Conservation (phyloP, 1,140 invertebrate species). For the Trigoniulus corallinus region DNA sequence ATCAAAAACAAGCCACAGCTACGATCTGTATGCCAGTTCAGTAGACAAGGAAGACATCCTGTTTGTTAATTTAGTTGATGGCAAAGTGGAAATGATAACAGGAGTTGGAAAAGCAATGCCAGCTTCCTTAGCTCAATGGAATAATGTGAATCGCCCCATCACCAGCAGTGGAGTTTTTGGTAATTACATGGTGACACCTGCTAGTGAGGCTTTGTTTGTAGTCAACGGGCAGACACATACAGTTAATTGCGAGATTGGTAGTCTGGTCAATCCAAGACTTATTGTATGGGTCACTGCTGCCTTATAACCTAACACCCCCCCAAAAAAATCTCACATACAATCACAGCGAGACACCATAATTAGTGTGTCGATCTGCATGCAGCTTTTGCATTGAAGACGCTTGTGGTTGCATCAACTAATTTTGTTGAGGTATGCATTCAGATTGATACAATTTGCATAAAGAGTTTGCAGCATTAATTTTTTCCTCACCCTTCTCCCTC, state of each 20-base stretch:
- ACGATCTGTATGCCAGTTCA: conserved; percentile 55
- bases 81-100: conserved; percentile 65
- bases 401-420: no score
- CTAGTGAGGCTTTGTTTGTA: conserved; percentile 51
- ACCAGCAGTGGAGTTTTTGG: conserved; percentile 52
- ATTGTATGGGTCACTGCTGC: conserved; percentile 42
- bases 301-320: conserved; percentile 10
- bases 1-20: conserved; percentile 51
- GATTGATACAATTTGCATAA: no score
- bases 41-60: conserved; percentile 56
- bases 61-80: conserved; percentile 52
- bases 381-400: no score
- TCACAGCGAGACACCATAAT: no score
- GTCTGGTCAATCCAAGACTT: conserved; percentile 42
- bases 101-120: conserved; percentile 47
- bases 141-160: conserved; percentile 46
- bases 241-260: conserved; percentile 59
- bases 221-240: conserved; percentile 53
- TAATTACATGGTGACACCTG: conserved; percentile 54
- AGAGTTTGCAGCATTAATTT: no score
- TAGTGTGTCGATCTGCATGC: no score
- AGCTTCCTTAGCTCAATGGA: conserved; percentile 40
- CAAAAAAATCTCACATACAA: no score
- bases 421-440: no score
- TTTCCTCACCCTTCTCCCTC: no score